Evolutionary conservation across 1,140 invertebrate species (phyloP), one percentile per base, ranked within the genome.

Genomic region (Leptoteleia sp.): DNA sequence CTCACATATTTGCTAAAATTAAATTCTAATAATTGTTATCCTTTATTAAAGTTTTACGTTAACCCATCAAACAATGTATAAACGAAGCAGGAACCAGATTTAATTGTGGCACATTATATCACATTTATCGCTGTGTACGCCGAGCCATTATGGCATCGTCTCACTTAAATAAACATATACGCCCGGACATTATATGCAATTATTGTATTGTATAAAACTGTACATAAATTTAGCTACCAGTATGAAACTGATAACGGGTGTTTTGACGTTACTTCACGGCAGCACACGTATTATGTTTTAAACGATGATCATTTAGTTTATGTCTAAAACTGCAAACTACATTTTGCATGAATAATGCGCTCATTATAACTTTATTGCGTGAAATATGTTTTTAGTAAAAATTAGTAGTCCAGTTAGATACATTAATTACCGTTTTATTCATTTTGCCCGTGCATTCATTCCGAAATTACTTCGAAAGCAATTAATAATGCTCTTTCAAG

Each of bases 391-490:
- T 42, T 33, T 61, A 67, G 12, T 9, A 67, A 47, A 67, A 75
- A 54, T 42, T 6, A 40, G 35, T 22, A 7, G 6, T 13, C 2
- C 43, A 37, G 40, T 16, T 40, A 25, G 25, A 29, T 13, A 29
- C 61, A 67, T 75, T 43, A 59, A 65, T 61, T 67, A 75, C 29
- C 11, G 57, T 67, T 67, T 75, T 52, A 57, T 57, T 61, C 55
- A 67, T 61, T 40, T 61, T 31, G 17, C n/a, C 17, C 8, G 64
- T 35, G 37, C 33, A 64, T 57, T 64, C 38, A 64, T 57, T 29
- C 8, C n/a, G 25, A 48, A 38, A 73, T 48, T 64, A 73, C 57
- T 73, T 55, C 25, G 12, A 35, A 61, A 64, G 70, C 68, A 47
- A 72, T 72, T 62, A 72, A 73, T 73, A 64, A 64, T 73, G 19